Evolutionary conservation across 1,140 invertebrate species (phyloP), one percentile per base, ranked within the genome.

Genomic region (Zaprionus vittiger): DNA sequence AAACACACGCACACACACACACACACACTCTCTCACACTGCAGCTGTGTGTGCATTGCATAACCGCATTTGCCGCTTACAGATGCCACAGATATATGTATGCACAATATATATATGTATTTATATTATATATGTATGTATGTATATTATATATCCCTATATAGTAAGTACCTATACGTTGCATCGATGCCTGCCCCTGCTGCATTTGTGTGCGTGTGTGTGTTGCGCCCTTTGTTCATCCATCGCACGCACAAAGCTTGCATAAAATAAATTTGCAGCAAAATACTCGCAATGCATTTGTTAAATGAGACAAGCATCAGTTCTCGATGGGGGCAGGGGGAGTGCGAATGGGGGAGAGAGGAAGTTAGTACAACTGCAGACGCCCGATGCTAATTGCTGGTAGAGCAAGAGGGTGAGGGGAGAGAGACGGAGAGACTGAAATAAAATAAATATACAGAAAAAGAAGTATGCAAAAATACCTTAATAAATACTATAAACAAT

Each of bases 251-350:
- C 85, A 77, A 64, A 60, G 78, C 65, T 77, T 68, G 80, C 77
- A 87, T 89, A 79, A 87, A 87, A 89, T 81, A 83, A 83, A 86
- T 87, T 83, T 72, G 55, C 80, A 73, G 79, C 77, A 81, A 71
- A 74, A 85, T 67, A 81, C 80, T 74, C 80, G 44, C 41, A 71
- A 62, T 70, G 63, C 78, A 78, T 64, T 81, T 84, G 70, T 73
- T 61, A 47, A 65, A 66, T 71, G 77, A 85, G 76, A 76, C 73
- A 76, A 86, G 60, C 44, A 41, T 24, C 66, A 52, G 14, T 20
- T n/a, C 5, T 12, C 24, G 11, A 31, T 28, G 0, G 24, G 7
- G 17, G 20, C 0, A 3, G 20, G 0, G 0, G 37, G 22, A 5
- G 15, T 9, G 5, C 34, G 3, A 11, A 17, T 26, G n/a, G 7